Conservation (phyloP, 2,113 vertebrate genomes). For the Bos taurus region DNA sequence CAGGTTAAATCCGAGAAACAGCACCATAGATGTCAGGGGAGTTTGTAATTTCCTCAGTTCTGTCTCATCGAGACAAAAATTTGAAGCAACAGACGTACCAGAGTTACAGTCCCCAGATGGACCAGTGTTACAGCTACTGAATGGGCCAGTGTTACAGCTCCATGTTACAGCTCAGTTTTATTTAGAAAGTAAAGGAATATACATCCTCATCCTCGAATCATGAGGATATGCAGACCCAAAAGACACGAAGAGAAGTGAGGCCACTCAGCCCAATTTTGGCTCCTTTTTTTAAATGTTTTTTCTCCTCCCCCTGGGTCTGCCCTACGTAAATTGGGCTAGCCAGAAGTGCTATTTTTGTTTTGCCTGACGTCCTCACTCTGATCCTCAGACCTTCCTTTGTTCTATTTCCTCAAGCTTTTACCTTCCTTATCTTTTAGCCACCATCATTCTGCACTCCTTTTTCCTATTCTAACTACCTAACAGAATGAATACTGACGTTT, state of each 20-base stretch:
- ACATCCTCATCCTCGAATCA: fast-evolving
- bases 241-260: fast-evolving
- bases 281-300: neutral
- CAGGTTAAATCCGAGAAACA: fast-evolving
- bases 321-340: neutral
- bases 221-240: neutral
- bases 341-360: neutral
- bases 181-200: neutral
- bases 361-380: neutral
- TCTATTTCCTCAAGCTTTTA: neutral
- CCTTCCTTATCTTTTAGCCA: neutral
- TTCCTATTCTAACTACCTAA: neutral
- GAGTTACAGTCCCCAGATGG: fast-evolving
- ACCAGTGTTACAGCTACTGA: neutral
- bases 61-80: neutral
- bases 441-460: neutral
- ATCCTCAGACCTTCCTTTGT: neutral
- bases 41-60: neutral
- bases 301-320: neutral
- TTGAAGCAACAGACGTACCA: neutral
- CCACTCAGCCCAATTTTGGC: neutral
- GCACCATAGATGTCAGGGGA: neutral
- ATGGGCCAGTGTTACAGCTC: neutral
- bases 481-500: neutral
- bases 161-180: neutral